Evolutionary conservation across 2,888 invertebrate species (phyloP), one percentile per base, ranked within the genome.

Genomic region (Catocala sponsa): DNA sequence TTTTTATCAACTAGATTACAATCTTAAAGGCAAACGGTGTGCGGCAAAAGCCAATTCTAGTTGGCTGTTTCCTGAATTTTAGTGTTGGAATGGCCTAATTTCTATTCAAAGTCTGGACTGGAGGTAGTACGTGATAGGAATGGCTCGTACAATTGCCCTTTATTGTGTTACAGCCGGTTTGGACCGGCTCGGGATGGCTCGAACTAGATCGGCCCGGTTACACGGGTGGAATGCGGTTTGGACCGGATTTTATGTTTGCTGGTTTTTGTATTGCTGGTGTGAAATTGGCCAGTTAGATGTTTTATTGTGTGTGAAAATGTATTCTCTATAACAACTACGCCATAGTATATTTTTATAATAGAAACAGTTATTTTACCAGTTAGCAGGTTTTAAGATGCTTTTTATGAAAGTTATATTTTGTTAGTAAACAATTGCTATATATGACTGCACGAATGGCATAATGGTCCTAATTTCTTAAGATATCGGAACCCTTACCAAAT

Each of bases 81-180:
- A 63, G 69, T 63, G 63, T 74, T 72, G 80, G 78, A 82, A 84
- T 81, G 81, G 68, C 82, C 86, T 86, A 82, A 86, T 87, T 85
- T 80, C 82, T 77, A 86, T 85, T 82, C 85, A 79, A 72, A 77
- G 79, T 78, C 82, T 76, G 79, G 79, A 73, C 78, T 76, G 70
- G 76, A 68, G 65, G 72, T 65, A 59, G 70, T 72, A 87, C 88
- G 88, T 88, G 89, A 86, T 82, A 70, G 63, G 89, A 87, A 86
- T 86, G 55, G 74, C 59, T 75, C 76, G 75, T 69, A 74, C 79
- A 78, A 76, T 86, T 82, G 83, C 79, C 81, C 78, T 86, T 86
- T 86, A 88, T 88, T 82, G 81, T 84, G 81, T 87, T 86, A 85
- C 82, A 79, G 75, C 81, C 74, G 77, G 79, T 76, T 75, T 75